phyloP scores from a whole-genome alignment of 2,888 invertebrate species.

The Acanthopleura granulata region DNA sequence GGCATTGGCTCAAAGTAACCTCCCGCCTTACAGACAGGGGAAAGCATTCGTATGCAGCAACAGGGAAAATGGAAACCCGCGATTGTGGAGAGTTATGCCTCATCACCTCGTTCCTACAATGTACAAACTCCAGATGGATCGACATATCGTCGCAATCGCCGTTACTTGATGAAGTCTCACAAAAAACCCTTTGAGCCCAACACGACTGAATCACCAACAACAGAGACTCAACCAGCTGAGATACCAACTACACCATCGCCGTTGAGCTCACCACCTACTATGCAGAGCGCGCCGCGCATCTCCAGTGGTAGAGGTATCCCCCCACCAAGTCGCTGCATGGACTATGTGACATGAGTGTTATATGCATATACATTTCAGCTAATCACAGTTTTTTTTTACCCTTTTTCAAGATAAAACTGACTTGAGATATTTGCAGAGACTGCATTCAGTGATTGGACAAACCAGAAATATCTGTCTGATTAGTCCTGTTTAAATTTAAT shows the following conservation, averaged over 20 bases:
- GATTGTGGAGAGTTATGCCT: not conserved
- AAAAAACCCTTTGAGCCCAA: not conserved
- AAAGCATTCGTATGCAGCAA: not conserved
- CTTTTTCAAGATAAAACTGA: no score
- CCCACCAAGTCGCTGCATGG: not conserved
- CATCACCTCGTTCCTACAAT: not conserved
- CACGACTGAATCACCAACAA: not conserved
- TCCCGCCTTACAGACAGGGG: not conserved
- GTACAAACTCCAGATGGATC: no score
- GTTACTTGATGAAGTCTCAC: not conserved
- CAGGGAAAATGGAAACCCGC: slow-evolving; percentile 16
- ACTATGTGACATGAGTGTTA: not conserved
- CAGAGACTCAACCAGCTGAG: not conserved
- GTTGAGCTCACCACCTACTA: not conserved
- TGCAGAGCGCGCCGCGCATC: not conserved
- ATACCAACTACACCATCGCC: not conserved
- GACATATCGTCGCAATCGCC: slow-evolving; percentile 20
- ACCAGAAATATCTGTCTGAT: no score
- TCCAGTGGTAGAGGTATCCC: not conserved
- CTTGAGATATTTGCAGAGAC: no score
- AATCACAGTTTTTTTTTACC: not conserved
- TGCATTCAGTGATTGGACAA: no score
- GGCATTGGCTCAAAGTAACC: slow-evolving; percentile 15
- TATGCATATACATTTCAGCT: not conserved
- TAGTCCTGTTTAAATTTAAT: no score